These are phyloP conservation scores for Cryptoleucopteryx plumbea DNA, from an alignment of 2,113 vertebrate genomes.

Conservation along the genomic window DNA sequence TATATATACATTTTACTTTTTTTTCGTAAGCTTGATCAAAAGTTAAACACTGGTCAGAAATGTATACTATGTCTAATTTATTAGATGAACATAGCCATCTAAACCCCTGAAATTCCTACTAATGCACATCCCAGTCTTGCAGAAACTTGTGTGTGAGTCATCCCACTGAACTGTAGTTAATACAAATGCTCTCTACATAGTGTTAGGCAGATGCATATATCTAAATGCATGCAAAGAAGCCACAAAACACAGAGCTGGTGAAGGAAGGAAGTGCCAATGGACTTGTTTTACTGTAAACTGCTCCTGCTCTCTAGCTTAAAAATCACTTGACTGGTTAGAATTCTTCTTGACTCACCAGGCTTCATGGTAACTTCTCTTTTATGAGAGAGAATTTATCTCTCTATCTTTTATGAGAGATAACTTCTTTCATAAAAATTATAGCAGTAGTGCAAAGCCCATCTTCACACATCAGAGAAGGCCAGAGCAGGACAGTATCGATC, in stretches of 20 bases:
- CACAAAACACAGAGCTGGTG: not conserved
- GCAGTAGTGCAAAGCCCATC: not conserved
- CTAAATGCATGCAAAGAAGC: not conserved
- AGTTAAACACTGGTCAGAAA: not conserved
- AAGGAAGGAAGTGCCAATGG: too few species aligned
- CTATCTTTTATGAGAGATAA: not conserved
- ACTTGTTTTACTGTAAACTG: not conserved
- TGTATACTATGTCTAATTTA: not conserved
- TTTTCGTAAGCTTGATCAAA: not conserved
- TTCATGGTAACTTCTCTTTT: not conserved
- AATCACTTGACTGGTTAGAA: not conserved
- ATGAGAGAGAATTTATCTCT: not conserved
- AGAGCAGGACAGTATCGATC: not conserved
- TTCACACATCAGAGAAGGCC: not conserved
- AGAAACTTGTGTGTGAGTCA: not conserved
- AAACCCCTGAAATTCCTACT: not conserved
- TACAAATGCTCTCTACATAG: not conserved
- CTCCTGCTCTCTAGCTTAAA: not conserved
- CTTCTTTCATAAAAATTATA: not conserved
- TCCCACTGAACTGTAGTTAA: not conserved
- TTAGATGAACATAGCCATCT: not conserved
- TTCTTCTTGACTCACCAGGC: not conserved
- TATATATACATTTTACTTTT: not conserved
- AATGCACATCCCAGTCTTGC: not conserved
- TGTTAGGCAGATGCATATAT: not conserved